Evolutionary conservation across 2,888 invertebrate species (phyloP).

Genomic region (Parnassius apollo): DNA sequence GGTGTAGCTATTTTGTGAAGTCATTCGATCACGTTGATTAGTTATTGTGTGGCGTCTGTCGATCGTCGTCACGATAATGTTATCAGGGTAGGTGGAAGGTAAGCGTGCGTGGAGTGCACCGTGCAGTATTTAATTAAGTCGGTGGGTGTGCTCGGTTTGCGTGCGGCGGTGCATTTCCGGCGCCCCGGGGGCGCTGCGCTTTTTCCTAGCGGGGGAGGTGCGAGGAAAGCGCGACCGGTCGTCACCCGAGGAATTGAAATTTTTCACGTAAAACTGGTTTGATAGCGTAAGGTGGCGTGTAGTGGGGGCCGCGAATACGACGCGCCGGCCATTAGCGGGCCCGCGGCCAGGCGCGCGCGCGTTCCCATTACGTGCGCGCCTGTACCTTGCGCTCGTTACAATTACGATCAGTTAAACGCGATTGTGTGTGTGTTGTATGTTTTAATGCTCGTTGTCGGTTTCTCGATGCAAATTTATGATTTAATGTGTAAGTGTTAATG

Average conservation of each 20-base stretch:
- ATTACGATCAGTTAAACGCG: slow-evolving; percentile 8
- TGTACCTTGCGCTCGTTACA: slow-evolving; percentile 37
- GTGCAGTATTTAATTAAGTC: slow-evolving; percentile 76
- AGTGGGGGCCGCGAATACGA: slow-evolving; percentile 78
- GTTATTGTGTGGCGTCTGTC: background rate
- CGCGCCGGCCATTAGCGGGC: slow-evolving; percentile 75
- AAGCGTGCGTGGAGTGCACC: slow-evolving; percentile 33
- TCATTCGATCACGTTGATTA: background rate
- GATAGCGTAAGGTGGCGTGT: slow-evolving; percentile 73
- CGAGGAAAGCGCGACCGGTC: slow-evolving; percentile 76
- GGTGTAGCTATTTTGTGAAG: background rate
- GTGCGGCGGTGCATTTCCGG: slow-evolving; percentile 78
- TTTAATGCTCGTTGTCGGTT: slow-evolving; percentile 14
- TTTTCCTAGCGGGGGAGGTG: slow-evolving; percentile 65
- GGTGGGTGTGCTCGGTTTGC: slow-evolving; percentile 75
- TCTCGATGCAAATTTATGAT: slow-evolving; percentile 10
- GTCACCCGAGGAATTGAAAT: slow-evolving; percentile 75
- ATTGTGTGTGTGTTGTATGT: slow-evolving; percentile 7
- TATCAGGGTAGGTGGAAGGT: slow-evolving; percentile 28
- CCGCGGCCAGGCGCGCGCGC: slow-evolving; percentile 72
- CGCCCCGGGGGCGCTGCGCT: slow-evolving; percentile 72
- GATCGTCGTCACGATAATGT: background rate
- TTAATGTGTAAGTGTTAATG: background rate
- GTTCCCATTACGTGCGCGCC: slow-evolving; percentile 46
- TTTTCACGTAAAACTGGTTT: slow-evolving; percentile 80